Evolutionary conservation across 1,140 invertebrate genomes (phyloP), one percentile per base, ranked within the genome.

Genomic region (Drosophila parabipectinata): DNA sequence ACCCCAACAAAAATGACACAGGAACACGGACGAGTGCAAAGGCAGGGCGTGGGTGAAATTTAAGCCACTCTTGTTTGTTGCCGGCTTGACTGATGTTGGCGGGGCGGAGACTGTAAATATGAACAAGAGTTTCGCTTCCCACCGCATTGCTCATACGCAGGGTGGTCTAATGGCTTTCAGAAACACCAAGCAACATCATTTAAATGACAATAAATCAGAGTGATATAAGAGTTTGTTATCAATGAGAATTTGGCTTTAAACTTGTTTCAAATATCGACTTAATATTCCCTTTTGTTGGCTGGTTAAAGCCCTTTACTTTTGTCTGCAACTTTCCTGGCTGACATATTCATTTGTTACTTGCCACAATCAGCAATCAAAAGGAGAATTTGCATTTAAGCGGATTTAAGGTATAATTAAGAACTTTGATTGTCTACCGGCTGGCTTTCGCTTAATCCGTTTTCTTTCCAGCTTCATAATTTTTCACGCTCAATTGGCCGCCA

Each of bases 401-500:
- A 81, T 80, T 85, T 56, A 77, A 66, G 50, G 60, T 58, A 75
- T 73, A 84, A 84, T 84, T 85, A 84, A 84, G 60, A 72, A 62
- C 50, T 61, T 45, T 60, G 67, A 84, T 72, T 84, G 80, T 83
- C 72, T 77, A 41, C 32, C 34, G 56, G 52, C 39, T 74, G 53
- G 47, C 47, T 52, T 48, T 66, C 10, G 15, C 41, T n/a, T 41
- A 41, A 53, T 64, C 18, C 44, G 37, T 62, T 83, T 51, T 37
- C 60, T 15, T 59, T 12, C 41, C 61, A 48, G 80, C 83, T 82
- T 82, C 83, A 87, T 87, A 88, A 87, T 87, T 87, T 88, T 87
- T 88, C 78, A 85, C 82, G 71, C 82, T 82, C 83, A 82, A 85
- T 85, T 85, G 82, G 78, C 69, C 64, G 61, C 67, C 67, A 59